Evolutionary conservation across 2,797 vertebrate species (phyloP).

Genomic region (Dendrocincla fuliginosa): DNA sequence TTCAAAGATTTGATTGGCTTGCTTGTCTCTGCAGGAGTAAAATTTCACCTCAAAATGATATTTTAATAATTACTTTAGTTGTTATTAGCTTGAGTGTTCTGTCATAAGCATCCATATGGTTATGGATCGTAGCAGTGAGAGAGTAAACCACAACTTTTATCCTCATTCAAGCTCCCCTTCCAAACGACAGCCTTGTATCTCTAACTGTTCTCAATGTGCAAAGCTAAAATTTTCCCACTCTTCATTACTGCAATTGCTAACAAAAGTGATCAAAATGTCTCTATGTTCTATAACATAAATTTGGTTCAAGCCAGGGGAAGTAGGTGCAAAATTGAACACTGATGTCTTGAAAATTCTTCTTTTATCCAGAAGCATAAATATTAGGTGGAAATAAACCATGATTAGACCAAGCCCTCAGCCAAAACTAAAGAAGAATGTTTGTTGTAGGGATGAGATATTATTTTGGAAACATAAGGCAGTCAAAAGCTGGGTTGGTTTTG

Average conservation of each 20-base stretch:
- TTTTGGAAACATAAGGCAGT: background rate
- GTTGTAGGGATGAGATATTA: background rate
- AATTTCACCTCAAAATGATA: background rate
- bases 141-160: background rate
- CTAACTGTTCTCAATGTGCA: background rate
- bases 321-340: background rate
- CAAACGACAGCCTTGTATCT: background rate
- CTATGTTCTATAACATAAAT: background rate
- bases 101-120: background rate
- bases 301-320: background rate
- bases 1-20: background rate
- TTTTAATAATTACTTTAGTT: background rate
- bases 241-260: background rate
- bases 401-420: background rate
- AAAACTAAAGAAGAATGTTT: background rate
- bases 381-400: background rate
- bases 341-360: background rate
- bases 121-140: background rate
- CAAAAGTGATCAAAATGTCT: background rate
- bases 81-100: background rate
- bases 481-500: background rate
- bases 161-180: background rate
- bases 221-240: background rate
- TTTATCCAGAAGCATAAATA: background rate
- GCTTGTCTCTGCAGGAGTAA: background rate